Percentiles rank a stretch among this genome's conserved stretches.
Evolutionary conservation across 30 jellyfish, hydroid and myxozoan species (phyloP).

Genomic region (Hydra vulgaris): DNA sequence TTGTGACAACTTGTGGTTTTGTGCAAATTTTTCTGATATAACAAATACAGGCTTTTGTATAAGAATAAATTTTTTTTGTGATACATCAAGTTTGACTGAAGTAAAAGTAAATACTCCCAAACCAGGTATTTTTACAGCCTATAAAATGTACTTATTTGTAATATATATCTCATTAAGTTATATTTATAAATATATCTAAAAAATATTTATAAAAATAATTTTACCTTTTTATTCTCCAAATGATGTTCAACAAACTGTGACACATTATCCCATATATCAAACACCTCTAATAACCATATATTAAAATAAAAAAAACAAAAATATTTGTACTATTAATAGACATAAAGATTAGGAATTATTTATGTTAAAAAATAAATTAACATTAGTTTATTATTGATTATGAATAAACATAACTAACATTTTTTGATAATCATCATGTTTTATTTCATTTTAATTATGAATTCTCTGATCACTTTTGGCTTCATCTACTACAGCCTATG

Average conservation of each 20-base stretch:
- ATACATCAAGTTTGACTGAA: slow-evolving; percentile 78
- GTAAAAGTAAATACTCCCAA: slow-evolving; percentile 83
- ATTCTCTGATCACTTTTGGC: too few species aligned
- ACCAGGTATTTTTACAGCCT: slow-evolving; percentile 95
- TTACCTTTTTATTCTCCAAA: slow-evolving; percentile 76
- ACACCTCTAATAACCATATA: slow-evolving; percentile 40
- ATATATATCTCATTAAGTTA: neutral
- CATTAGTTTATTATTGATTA: too few species aligned
- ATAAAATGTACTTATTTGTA: neutral
- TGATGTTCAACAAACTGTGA: slow-evolving; percentile 53
- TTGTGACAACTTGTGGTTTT: slow-evolving; percentile 58
- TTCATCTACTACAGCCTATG: too few species aligned
- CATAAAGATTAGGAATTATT: too few species aligned
- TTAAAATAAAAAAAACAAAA: neutral
- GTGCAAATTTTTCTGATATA: slow-evolving; percentile 75
- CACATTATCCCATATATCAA: slow-evolving; percentile 79
- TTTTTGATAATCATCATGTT: too few species aligned
- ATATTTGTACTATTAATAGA: too few species aligned
- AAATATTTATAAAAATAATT: neutral
- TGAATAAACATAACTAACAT: too few species aligned
- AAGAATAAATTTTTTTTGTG: slow-evolving; percentile 53
- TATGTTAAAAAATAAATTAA: too few species aligned
- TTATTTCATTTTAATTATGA: too few species aligned
- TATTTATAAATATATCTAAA: neutral
- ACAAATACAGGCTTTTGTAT: slow-evolving; percentile 84